Conservation (phyloP, 2,797 vertebrate species). For the Artibeus lituratus region DNA sequence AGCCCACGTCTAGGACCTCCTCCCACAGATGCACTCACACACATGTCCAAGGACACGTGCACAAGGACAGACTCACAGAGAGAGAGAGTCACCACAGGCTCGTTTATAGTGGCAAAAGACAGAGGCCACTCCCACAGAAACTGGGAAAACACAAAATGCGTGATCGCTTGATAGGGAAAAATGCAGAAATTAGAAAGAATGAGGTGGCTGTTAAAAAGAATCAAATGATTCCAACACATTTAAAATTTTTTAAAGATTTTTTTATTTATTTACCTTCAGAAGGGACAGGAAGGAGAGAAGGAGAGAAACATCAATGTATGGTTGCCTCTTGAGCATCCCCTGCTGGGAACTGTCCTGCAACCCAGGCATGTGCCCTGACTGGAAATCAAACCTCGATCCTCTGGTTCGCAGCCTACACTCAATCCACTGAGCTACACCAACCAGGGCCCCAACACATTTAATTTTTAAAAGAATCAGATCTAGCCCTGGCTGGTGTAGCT, state of each 20-base stretch:
- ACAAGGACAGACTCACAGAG: fast-evolving
- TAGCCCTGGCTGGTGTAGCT: too few species aligned
- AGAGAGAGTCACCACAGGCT: background rate
- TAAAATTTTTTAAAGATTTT: too few species aligned
- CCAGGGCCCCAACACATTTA: background rate
- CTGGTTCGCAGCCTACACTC: too few species aligned
- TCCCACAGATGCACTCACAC: background rate
- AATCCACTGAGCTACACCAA: too few species aligned
- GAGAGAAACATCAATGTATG: too few species aligned
- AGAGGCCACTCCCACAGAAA: background rate
- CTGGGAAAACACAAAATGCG: background rate
- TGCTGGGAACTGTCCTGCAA: too few species aligned
- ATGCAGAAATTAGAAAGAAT: background rate
- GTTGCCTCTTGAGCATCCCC: too few species aligned
- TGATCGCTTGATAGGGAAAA: background rate
- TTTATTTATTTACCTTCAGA: too few species aligned
- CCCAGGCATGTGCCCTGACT: too few species aligned
- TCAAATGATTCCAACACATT: background rate
- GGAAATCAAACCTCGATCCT: too few species aligned
- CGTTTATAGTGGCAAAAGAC: background rate
- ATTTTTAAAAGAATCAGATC: background rate
- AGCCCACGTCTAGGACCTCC: background rate
- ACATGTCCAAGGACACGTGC: background rate
- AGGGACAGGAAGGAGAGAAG: too few species aligned
- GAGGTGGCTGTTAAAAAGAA: background rate